These are phyloP conservation scores for Tipula helvola DNA, from an alignment of 2,888 invertebrate genomes.

Conservation along the genomic window DNA sequence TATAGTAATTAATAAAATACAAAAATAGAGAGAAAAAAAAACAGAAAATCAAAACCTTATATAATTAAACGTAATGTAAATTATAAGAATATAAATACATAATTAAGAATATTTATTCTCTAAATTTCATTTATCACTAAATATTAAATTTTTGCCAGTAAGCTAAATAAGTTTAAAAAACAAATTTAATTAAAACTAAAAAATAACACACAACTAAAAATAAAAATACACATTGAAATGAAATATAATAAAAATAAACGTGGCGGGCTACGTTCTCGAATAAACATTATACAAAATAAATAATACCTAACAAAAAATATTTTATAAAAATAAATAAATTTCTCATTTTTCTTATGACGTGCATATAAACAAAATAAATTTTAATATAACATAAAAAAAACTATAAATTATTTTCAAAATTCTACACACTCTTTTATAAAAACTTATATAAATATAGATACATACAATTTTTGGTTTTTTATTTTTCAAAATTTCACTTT, in stretches of 20 bases:
- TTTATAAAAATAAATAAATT: neutral
- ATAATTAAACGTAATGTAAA: neutral
- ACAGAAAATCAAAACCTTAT: neutral
- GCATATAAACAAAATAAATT: neutral
- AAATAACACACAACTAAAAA: neutral
- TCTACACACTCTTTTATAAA: neutral
- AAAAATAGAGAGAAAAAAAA: neutral
- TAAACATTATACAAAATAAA: neutral
- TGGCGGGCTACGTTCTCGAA: slow-evolving; percentile 8
- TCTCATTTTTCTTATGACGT: neutral
- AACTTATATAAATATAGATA: neutral
- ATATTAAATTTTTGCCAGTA: neutral
- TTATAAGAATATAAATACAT: neutral
- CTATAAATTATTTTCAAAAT: neutral
- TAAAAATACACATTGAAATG: neutral
- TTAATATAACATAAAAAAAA: neutral
- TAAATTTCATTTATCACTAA: neutral
- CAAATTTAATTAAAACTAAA: neutral
- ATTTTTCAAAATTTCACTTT: neutral
- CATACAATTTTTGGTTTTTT: neutral
- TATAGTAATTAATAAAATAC: neutral
- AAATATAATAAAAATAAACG: neutral
- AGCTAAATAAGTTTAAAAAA: neutral
- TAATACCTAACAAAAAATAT: neutral
- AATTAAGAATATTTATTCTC: neutral